A percentile compares a stretch with the other conserved stretches of the same genome.
phyloP scores from a whole-genome alignment of 2,888 invertebrate genomes.

The Anthophora plumipes region DNA sequence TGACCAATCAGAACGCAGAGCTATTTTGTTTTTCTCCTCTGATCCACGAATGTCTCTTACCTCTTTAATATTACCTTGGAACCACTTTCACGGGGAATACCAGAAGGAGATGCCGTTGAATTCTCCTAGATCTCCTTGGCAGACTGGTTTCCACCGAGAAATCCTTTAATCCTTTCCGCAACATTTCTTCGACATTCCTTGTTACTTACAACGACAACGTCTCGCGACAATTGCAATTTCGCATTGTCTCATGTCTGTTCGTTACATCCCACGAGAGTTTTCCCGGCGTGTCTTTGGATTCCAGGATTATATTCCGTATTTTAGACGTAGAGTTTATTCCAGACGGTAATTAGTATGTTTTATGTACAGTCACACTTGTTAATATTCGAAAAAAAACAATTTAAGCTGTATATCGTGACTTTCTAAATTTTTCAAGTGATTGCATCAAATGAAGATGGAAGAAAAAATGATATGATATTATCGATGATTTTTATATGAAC shows the following conservation, averaged over 20 bases:
- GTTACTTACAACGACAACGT: background rate
- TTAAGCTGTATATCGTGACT: too few relatives aligned
- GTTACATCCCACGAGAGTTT: background rate
- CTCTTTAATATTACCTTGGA: background rate
- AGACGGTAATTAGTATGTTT: too few relatives aligned
- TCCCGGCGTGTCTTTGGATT: background rate
- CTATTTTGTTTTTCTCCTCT: conserved; percentile 22
- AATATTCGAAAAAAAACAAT: too few relatives aligned
- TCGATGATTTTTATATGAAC: too few relatives aligned
- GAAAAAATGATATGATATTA: too few relatives aligned
- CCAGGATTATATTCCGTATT: background rate
- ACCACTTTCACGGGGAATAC: conserved; percentile 9
- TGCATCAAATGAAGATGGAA: too few relatives aligned
- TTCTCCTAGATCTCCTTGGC: background rate
- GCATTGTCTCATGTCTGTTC: background rate
- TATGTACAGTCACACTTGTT: too few relatives aligned
- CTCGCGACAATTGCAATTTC: conserved; percentile 4
- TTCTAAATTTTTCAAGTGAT: too few relatives aligned
- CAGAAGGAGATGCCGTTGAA: background rate
- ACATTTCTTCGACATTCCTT: background rate
- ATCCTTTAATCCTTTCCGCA: background rate
- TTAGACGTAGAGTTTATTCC: background rate
- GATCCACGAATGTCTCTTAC: background rate
- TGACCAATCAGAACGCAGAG: background rate
- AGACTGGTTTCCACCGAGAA: background rate